Base-by-base conservation (phyloP, 2,888 invertebrate genomes). In the Anarsia innoxiella region DNA sequence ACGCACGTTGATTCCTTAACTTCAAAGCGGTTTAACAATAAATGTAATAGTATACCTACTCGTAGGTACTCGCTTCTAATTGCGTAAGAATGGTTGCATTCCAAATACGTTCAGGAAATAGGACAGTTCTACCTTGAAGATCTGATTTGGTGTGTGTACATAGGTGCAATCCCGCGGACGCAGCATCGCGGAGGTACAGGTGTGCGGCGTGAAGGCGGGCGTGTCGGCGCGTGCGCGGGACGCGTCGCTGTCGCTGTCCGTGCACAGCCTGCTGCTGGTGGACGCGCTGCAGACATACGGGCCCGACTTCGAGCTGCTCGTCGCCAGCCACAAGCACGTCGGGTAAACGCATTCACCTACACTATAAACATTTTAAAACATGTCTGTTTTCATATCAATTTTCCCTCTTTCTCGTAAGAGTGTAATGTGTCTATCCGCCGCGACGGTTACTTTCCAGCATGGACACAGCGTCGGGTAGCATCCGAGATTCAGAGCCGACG, bases 221-320 rank as follows among this genome's bases (percentile, higher is more conserved):
- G 85, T 92, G 46, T 91, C 91, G 14, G 91, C 92, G 64, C 87
- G 94, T 25, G 89, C 91, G 0, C 87, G 87, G 11, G 94, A 95
- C 66, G 87, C 91, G 2, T 90, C 91, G 50, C 84, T 96, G 26
- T 90, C 93, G 1, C 88, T 97, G 42, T 94, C 95, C 8, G 96
- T 98, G 31, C 97, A 97, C 75, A 95, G 96, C 56, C 86, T 98
- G 51, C 86, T 98, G 39, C 79, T 98, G 37, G 97, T 96, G 2
- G 98, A 98, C 83, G 97, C 97, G 32, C 86, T 97, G 67, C 97
- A 98, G 79, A 95, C 95, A 10, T 96, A 94, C 73, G 97, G 98
- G 0, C 93, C 93, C 0, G 97, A 98, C 86, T 98, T 96, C 82
- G 97, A 97, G 71, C 85, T 98, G 34, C 87, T 98, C 5, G 91